Conservation (phyloP, 2,797 vertebrate genomes). For the Semaprochilodus insignis region DNA sequence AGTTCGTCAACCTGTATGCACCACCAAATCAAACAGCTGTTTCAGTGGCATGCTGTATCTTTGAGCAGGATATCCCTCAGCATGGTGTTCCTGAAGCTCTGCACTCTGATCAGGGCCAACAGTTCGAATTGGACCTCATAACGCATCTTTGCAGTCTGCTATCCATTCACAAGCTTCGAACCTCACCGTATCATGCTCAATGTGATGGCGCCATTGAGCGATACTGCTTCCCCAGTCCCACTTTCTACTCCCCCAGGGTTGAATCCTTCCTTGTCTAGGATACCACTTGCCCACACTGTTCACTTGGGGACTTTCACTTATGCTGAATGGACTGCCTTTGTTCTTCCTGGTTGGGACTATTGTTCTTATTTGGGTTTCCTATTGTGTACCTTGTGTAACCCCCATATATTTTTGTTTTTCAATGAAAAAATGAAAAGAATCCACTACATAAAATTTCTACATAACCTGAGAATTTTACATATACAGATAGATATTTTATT, state of each 20-base stretch:
- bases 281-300: background rate
- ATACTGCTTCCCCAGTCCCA: no score
- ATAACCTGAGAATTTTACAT: no score
- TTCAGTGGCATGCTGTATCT: slow-evolving; percentile 78
- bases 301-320: background rate
- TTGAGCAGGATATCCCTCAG: slow-evolving; percentile 56
- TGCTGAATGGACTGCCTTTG: background rate
- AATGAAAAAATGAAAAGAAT: no score
- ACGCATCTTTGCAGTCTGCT: slow-evolving; percentile 46
- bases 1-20: slow-evolving; percentile 47
- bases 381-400: no score
- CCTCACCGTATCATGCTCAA: slow-evolving; percentile 49
- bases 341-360: no score
- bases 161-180: slow-evolving; percentile 48
- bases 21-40: slow-evolving; percentile 36
- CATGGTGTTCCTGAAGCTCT: slow-evolving; percentile 50
- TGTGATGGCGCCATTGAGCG: slow-evolving; percentile 40
- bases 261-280: no score
- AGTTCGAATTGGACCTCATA: slow-evolving; percentile 51
- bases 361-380: no score
- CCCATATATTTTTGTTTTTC: no score
- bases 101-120: slow-evolving; percentile 63
- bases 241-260: no score
- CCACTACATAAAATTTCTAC: no score
- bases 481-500: no score